Conservation (phyloP, 2,888 invertebrate species). For the Abrostola tripartita region DNA sequence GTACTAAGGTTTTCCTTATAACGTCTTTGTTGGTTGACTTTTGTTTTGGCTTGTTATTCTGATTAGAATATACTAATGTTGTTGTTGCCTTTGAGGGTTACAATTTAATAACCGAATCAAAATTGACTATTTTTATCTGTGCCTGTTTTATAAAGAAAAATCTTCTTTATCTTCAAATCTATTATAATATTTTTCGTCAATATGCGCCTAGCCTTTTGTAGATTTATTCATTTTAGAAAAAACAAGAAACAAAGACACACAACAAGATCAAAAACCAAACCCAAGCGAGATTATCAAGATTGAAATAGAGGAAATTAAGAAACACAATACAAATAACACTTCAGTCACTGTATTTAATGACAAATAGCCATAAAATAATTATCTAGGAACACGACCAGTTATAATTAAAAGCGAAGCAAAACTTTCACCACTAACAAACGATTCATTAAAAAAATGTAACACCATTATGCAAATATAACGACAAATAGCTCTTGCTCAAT, state of each 20-base stretch:
- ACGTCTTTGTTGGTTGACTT: slow-evolving; percentile 1
- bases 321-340: background rate
- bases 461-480: slow-evolving; percentile 53
- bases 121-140: too few relatives aligned
- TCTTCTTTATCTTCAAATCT: too few relatives aligned
- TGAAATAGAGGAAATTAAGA: too few relatives aligned
- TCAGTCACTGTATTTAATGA: background rate
- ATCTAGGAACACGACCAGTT: slow-evolving; percentile 18
- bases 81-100: too few relatives aligned
- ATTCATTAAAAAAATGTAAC: slow-evolving; percentile 40
- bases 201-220: too few relatives aligned
- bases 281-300: too few relatives aligned
- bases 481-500: slow-evolving; percentile 67
- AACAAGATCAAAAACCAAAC: too few relatives aligned
- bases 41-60: slow-evolving; percentile 1
- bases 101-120: too few relatives aligned
- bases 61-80: background rate
- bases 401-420: slow-evolving; percentile 20
- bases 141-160: too few relatives aligned
- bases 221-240: too few relatives aligned
- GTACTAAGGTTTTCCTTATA: slow-evolving; percentile 28
- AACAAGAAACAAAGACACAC: too few relatives aligned
- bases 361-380: slow-evolving; percentile 10
- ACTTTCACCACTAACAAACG: slow-evolving; percentile 40
- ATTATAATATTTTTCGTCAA: too few relatives aligned